These are phyloP conservation scores for Petrolisthes manimaculis DNA, from an alignment of 2,888 invertebrate genomes.

Conservation along the genomic window DNA sequence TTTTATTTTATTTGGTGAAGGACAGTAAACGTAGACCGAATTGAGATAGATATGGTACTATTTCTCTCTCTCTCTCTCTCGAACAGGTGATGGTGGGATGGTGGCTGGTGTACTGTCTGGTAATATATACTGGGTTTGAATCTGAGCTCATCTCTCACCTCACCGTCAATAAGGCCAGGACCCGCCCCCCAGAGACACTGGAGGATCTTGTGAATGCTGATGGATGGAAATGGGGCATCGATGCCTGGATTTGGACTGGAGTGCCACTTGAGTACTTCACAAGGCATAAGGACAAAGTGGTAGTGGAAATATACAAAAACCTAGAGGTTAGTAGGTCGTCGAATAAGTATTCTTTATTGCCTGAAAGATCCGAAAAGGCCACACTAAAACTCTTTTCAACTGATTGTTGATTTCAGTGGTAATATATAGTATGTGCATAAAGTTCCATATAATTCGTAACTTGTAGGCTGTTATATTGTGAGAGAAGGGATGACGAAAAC, in stretches of 20 bases:
- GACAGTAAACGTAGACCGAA: background rate
- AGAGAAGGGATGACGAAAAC: too few relatives aligned
- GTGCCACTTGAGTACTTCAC: background rate
- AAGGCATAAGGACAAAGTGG: background rate
- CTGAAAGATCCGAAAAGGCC: too few relatives aligned
- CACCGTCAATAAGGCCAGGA: background rate
- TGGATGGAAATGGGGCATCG: conserved; percentile 3
- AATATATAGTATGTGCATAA: too few relatives aligned
- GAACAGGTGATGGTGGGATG: background rate
- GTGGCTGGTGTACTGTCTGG: background rate
- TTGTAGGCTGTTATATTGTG: too few relatives aligned
- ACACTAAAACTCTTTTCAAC: too few relatives aligned
- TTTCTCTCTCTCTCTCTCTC: background rate
- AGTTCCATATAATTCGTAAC: too few relatives aligned
- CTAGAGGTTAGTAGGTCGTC: background rate
- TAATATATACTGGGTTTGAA: background rate
- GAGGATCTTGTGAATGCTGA: background rate
- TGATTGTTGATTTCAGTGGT: too few relatives aligned
- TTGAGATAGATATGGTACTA: background rate
- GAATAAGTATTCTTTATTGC: too few relatives aligned
- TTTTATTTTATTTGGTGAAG: background rate
- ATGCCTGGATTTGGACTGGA: background rate
- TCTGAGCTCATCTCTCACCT: background rate
- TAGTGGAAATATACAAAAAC: background rate
- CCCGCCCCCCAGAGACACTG: background rate